Percentiles rank a stretch among this genome's conserved stretches.
Evolutionary conservation across 2,113 vertebrate genomes (phyloP).

Genomic region (Oplegnathus fasciatus): DNA sequence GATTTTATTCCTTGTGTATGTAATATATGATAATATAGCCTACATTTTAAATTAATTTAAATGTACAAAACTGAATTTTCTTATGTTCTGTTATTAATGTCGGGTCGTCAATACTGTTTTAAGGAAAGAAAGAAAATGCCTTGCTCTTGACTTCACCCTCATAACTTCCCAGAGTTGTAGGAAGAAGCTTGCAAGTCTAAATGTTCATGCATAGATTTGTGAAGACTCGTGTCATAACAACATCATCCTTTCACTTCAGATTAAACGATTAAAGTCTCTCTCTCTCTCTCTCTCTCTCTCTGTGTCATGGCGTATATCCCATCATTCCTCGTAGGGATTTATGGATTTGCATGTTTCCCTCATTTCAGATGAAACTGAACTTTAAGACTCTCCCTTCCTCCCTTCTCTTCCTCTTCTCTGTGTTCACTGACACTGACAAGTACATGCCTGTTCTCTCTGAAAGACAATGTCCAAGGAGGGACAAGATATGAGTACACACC

Average conservation of each 20-base stretch:
- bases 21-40: background rate
- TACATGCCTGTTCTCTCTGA: conserved; percentile 28
- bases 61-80: background rate
- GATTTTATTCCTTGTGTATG: background rate
- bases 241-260: conserved; percentile 53
- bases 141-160: background rate
- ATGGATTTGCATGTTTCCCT: conserved; percentile 73
- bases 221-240: conserved; percentile 48
- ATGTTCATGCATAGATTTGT: conserved; percentile 40
- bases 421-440: conserved; percentile 42
- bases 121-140: background rate
- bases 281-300: background rate
- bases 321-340: conserved; percentile 64
- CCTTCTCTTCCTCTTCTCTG: background rate
- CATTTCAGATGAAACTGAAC: conserved; percentile 50
- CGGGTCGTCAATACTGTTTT: background rate
- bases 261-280: conserved; percentile 64
- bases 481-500: background rate
- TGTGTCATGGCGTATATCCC: conserved; percentile 23
- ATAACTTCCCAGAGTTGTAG: background rate
- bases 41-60: background rate
- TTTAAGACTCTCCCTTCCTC: conserved; percentile 35
- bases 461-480: background rate
- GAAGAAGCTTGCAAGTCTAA: background rate
- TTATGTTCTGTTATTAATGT: background rate